Base-by-base conservation (phyloP, 2,888 invertebrate genomes). In the Nasonia oneida region DNA sequence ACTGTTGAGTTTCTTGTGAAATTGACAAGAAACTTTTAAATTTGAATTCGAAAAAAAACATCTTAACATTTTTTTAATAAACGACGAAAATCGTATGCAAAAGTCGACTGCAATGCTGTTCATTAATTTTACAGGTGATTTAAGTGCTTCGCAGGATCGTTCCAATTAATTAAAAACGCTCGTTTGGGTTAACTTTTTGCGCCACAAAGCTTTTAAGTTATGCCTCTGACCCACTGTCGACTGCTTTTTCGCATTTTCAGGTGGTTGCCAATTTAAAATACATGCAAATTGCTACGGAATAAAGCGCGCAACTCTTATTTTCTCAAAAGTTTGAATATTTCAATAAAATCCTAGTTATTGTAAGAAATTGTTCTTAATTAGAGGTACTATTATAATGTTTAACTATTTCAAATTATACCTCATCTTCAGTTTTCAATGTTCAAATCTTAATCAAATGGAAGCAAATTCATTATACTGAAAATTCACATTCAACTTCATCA, bases 101-200 rank as follows among this genome's bases (percentile, higher is more conserved):
- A 64, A 10, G 12, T 42, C 29, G 15, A 64, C 78, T 50, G 79
- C 79, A 70, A 23, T 33, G 29, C 29, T 15, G 33, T 37, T 80
- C 33, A 53, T 70, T 70, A 71, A 12, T 80, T 70, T 53, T n/a
- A 80, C 18, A 29, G 42, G 2, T n/a, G 37, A 70, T 80, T 80
- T 70, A 70, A 67, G 78, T 15, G 37, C 23, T 8, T 23, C 67
- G 42, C 78, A 12, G 12, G 29, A 14, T 67, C 29, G 29, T 33
- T 67, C 14, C 2, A 29, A 67, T 67, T 67, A 67, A 67, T 67
- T 67, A 67, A 15, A 67, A 67, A 67, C 67, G 12, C 67, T 14
- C 33, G 57, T 67, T 67, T 67, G 14, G 29, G 33, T 14, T 29
- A 33, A 67, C 67, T 29, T 14, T 67, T 67, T 33, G 12, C 33